Percentiles rank a stretch among this genome's conserved stretches.
These are phyloP conservation scores for Zaprionus lachaisei DNA, from an alignment of 1,140 invertebrate species.

Conservation along the genomic window DNA sequence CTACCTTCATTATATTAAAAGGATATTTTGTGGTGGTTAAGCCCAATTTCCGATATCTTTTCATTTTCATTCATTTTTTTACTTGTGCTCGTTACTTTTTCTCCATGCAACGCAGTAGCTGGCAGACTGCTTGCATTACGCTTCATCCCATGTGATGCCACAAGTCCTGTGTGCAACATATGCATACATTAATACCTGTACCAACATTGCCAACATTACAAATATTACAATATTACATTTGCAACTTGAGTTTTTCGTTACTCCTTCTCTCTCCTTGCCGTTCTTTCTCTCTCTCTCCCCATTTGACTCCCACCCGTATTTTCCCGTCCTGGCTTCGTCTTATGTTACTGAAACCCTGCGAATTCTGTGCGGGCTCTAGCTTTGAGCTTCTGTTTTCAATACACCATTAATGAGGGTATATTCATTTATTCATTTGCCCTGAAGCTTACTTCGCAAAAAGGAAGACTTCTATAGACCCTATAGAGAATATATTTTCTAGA, in stretches of 20 bases:
- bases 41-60: background rate
- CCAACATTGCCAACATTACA: conserved; percentile 28
- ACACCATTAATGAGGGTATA: background rate
- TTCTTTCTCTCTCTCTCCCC: background rate
- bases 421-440: background rate
- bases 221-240: conserved; percentile 77
- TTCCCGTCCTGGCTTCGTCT: conserved; percentile 29
- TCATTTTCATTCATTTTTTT: conserved; percentile 31
- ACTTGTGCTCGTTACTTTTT: conserved; percentile 48
- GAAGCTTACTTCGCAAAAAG: too few species aligned
- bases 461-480: background rate
- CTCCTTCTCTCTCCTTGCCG: background rate
- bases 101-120: conserved; percentile 48
- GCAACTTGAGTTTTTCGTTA: conserved; percentile 59
- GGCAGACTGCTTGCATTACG: background rate
- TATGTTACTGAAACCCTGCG: conserved; percentile 58
- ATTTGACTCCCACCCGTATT: background rate
- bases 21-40: too few species aligned
- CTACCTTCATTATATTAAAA: background rate
- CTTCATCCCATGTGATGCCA: conserved; percentile 31
- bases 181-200: conserved; percentile 78
- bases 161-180: conserved; percentile 65
- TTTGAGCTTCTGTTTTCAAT: conserved; percentile 49
- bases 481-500: background rate
- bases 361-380: conserved; percentile 45